Base-by-base conservation (phyloP, 2,888 invertebrate genomes). In the Drosophila phalerata region DNA sequence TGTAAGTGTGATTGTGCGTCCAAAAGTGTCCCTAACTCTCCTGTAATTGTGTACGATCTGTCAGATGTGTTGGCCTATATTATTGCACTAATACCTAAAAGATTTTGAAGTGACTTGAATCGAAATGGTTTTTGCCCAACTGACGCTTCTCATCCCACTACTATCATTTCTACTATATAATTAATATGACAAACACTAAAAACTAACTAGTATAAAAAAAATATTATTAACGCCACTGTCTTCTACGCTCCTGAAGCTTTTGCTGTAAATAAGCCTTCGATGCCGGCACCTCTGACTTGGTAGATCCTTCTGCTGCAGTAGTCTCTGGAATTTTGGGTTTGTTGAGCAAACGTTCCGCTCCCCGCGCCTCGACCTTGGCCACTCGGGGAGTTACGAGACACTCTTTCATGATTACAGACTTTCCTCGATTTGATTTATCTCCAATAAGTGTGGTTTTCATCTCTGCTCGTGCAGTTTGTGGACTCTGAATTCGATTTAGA, bases 211-310 rank as follows among this genome's bases (percentile, higher is more conserved):
- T 22, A 32, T 37, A 47, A 43, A 25, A 11, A 11, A 55, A 60
- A 17, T 30, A 28, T 17, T 40, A 32, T 57, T 61, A 77, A 17
- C 77, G 77, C 77, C 77, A 77, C 58, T 51, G 66, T 9, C 30
- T 51, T 4, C 30, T 52, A 0, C 58, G 61, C 2, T 77, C 75
- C 15, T 57, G 43, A 3, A 40, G 47, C 32, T 34, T 40, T 9
- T 67, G 61, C 15, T 61, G 67, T 37, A 71, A 6, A 9, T 75
- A 71, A 0, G 57, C 53, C 45, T 63, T 75, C 17, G 70, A 63
- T 5, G 6, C 52, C 1, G 63, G 48, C 9, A 37, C 3, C 34
- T 22, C 25, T 3, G 49, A 9, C 28, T 30, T 69, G 2, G 6
- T 0, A 22, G 3, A 10, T 10, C 3, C 22, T 13, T 61, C 34